Evolutionary conservation across 2,888 invertebrate genomes (phyloP).

Genomic region (Agelastica alni): DNA sequence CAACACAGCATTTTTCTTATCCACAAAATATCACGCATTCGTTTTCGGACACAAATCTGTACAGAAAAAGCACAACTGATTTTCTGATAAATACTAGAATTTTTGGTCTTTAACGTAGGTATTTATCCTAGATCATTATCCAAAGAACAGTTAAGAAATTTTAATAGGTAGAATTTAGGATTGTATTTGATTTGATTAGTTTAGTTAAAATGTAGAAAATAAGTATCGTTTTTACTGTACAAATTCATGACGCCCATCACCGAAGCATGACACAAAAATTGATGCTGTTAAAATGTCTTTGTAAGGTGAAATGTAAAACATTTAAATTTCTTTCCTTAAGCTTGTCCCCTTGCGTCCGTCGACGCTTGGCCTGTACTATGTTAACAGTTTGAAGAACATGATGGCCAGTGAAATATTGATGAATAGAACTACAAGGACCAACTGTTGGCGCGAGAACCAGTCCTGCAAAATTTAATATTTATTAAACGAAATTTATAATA

Average conservation of each 20-base stretch:
- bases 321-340: constrained; percentile 23
- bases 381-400: constrained; percentile 93
- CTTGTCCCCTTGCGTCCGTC: constrained; percentile 35
- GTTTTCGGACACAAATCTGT: constrained; percentile 21
- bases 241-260: constrained; percentile 3
- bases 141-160: no score
- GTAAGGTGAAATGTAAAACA: constrained; percentile 29
- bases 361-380: constrained; percentile 74
- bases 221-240: constrained; percentile 1
- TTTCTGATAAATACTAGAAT: no score
- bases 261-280: constrained; percentile 18
- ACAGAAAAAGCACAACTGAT: constrained; percentile 4
- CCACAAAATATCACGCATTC: constrained; percentile 41
- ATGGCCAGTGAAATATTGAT: constrained; percentile 93
- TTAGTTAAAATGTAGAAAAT: no score
- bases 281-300: constrained; percentile 37
- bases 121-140: no score
- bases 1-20: constrained; percentile 45
- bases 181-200: no score
- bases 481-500: no score
- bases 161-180: no score
- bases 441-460: constrained; percentile 95
- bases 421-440: constrained; percentile 90
- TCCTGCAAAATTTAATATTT: constrained; percentile 66
- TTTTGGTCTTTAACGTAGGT: no score